These are phyloP conservation scores for Zelostemma sp. DNA, from an alignment of 1,140 invertebrate species.

Conservation along the genomic window DNA sequence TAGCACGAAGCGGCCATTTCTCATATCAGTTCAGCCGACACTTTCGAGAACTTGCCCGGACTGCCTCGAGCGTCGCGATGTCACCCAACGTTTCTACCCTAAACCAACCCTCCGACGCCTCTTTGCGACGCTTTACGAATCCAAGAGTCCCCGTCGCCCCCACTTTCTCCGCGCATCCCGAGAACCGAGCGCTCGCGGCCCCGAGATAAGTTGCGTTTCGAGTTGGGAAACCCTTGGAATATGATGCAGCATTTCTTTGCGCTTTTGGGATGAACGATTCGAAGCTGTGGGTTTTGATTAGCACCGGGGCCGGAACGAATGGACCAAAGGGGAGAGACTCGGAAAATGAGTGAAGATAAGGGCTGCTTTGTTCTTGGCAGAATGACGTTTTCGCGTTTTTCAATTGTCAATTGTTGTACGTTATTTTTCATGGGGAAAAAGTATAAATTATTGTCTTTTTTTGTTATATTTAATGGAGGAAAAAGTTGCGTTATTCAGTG, in stretches of 20 bases:
- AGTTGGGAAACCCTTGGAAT: conserved; percentile 60
- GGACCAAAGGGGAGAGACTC: conserved; percentile 15
- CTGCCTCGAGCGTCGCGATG: conserved; percentile 58
- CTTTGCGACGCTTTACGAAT: conserved; percentile 2
- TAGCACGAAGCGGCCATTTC: conserved; percentile 68
- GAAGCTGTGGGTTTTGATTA: conserved; percentile 41
- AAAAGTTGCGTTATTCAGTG: no score
- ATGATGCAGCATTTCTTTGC: conserved; percentile 54
- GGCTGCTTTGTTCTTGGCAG: no score
- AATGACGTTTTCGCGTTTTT: no score
- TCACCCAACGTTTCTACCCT: conserved; percentile 61
- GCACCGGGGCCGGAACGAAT: conserved; percentile 26
- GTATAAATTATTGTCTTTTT: no score
- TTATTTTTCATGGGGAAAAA: no score
- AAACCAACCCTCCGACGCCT: conserved; percentile 18
- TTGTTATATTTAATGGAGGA: no score
- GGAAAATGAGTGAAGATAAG: neutral
- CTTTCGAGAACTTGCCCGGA: conserved; percentile 65
- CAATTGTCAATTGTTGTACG: no score
- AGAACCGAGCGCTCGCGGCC: conserved; percentile 50
- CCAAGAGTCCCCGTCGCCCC: conserved; percentile 15
- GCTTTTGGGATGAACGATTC: conserved; percentile 39
- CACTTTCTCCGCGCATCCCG: conserved; percentile 17
- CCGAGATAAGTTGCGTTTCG: conserved; percentile 61
- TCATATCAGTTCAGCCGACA: conserved; percentile 70